Percentiles rank a stretch among this genome's conserved stretches.
phyloP scores from a whole-genome alignment of 2,113 vertebrate genomes.

The Arizona elegans region DNA sequence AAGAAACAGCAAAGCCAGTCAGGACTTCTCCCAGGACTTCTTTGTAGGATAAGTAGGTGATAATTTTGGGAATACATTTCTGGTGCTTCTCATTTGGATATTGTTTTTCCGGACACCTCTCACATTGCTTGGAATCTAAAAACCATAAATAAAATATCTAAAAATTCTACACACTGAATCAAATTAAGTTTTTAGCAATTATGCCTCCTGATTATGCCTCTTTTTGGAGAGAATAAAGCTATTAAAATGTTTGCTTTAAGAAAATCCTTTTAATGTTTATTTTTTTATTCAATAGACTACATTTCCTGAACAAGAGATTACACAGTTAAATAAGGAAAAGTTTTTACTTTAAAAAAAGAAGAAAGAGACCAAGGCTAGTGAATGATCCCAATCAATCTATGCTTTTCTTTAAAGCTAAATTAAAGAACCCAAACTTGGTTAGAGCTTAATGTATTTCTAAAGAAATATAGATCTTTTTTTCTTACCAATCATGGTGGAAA shows the following conservation, averaged over 20 bases:
- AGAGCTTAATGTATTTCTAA: background rate
- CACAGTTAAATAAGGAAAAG: too few relatives aligned
- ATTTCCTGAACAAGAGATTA: too few relatives aligned
- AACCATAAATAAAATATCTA: too few relatives aligned
- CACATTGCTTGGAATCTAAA: background rate
- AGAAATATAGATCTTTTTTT: background rate
- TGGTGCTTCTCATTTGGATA: background rate
- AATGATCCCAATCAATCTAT: too few relatives aligned
- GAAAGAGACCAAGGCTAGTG: too few relatives aligned
- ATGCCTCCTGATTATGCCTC: too few relatives aligned
- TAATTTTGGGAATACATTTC: background rate
- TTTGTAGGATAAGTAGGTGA: background rate
- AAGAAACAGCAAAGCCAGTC: background rate
- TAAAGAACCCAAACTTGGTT: background rate
- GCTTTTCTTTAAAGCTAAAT: too few relatives aligned
- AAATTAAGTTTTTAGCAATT: background rate
- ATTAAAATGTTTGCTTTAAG: too few relatives aligned
- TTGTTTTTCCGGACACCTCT: background rate
- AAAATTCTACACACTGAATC: background rate
- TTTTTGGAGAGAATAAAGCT: too few relatives aligned
- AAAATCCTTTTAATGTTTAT: too few relatives aligned
- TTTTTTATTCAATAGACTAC: too few relatives aligned
- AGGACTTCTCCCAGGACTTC: background rate
- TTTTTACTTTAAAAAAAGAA: too few relatives aligned
- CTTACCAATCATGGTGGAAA: background rate